Conservation (phyloP, 30 jellyfish, hydroid and myxozoan genomes). For the Sanderia malayensis region DNA sequence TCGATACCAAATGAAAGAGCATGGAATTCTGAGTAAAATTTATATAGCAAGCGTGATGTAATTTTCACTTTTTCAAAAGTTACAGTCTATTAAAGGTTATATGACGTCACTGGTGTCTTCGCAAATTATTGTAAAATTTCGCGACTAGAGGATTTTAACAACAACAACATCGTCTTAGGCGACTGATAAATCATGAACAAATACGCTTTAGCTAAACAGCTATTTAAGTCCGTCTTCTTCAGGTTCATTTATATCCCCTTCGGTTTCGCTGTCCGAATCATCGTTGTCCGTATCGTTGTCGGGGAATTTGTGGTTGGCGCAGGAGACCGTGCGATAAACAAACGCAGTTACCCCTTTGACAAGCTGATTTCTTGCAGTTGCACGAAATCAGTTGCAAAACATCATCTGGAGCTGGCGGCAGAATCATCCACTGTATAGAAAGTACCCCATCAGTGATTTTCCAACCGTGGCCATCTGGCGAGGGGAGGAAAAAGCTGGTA, state of each 20-base stretch:
- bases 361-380: conserved; percentile 7
- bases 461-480: conserved; percentile 33
- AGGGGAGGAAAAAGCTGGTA: neutral
- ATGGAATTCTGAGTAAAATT: conserved; percentile 13
- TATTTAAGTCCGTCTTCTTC: neutral
- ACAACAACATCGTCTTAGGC: neutral
- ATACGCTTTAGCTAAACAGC: neutral
- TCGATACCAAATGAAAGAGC: conserved; percentile 13
- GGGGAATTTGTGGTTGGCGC: neutral
- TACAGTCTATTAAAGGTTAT: conserved; percentile 2
- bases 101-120: neutral
- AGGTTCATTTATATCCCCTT: neutral
- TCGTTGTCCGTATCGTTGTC: conserved; percentile 5
- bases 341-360: neutral
- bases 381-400: conserved; percentile 14
- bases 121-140: neutral
- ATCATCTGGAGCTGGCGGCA: conserved; percentile 19
- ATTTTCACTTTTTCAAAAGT: neutral
- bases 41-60: neutral
- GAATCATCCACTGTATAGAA: conserved; percentile 12
- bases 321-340: conserved; percentile 11
- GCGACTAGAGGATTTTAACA: neutral
- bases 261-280: neutral
- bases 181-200: neutral
- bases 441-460: neutral